Conservation (phyloP, 23 tunicate genomes). For the Halocynthia aurantium region DNA sequence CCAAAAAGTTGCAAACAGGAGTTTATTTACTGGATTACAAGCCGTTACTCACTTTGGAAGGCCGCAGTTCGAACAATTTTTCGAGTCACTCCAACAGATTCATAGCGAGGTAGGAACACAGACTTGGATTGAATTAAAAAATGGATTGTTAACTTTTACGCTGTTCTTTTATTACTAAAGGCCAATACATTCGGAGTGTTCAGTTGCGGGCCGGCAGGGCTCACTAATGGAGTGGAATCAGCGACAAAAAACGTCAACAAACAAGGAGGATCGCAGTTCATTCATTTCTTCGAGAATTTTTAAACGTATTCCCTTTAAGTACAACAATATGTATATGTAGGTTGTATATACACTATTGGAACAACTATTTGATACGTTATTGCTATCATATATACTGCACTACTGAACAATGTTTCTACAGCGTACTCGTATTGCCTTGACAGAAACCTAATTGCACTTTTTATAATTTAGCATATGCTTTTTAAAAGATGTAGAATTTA, state of each 20-base stretch:
- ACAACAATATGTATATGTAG: too few species aligned
- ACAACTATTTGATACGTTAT: too few species aligned
- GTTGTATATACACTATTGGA: too few species aligned
- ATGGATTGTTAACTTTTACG: background rate
- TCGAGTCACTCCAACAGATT: conserved; percentile 62
- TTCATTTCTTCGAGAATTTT: conserved; percentile 96
- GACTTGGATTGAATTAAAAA: background rate
- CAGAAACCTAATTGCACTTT: too few species aligned
- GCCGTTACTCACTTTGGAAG: conserved; percentile 94
- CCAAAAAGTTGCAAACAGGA: conserved; percentile 76
- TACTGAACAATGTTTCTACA: too few species aligned
- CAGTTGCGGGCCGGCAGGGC: conserved; percentile 96
- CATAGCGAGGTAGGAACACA: conserved; percentile 53
- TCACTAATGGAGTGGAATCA: conserved; percentile 91
- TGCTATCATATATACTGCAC: too few species aligned
- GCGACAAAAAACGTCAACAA: conserved; percentile 67
- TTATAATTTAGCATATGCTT: too few species aligned
- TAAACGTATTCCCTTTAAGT: background rate
- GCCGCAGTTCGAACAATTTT: conserved; percentile 79
- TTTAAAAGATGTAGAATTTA: too few species aligned
- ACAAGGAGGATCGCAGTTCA: conserved; percentile 76
- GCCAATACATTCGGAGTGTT: conserved; percentile 85
- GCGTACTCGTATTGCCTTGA: too few species aligned
- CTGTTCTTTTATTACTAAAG: conserved; percentile 20
- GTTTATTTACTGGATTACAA: conserved; percentile 96